Evolutionary conservation across 2,113 vertebrate species (phyloP).

Genomic region (Naja naja): DNA sequence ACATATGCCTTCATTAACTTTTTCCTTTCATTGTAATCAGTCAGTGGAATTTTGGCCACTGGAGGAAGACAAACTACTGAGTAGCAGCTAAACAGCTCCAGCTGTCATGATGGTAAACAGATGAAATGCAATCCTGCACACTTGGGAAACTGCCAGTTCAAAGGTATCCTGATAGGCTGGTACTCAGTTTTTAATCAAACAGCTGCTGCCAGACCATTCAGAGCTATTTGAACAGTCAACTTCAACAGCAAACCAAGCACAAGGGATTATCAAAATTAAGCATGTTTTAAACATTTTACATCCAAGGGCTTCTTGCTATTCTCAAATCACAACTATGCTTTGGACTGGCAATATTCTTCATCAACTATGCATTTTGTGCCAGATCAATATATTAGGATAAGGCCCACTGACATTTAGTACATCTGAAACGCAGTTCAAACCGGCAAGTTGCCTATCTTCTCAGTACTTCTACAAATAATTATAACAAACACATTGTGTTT

Average conservation of each 20-base stretch:
- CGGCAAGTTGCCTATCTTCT: background rate
- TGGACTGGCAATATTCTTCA: background rate
- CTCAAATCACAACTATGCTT: constrained; percentile 2
- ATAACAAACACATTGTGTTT: background rate
- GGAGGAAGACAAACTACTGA: constrained; percentile 46
- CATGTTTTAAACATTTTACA: constrained; percentile 21
- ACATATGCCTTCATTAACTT: constrained; percentile 75
- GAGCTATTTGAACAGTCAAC: constrained; percentile 23
- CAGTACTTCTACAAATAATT: background rate
- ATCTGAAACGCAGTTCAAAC: constrained; percentile 17
- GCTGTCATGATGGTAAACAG: constrained; percentile 65
- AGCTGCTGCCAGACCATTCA: constrained; percentile 53
- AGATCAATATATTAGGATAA: constrained; percentile 8
- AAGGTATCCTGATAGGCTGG: constrained; percentile 58
- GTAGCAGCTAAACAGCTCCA: constrained; percentile 61
- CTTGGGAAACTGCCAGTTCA: constrained; percentile 62
- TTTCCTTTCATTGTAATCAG: constrained; percentile 49
- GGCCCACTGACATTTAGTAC: constrained; percentile 1
- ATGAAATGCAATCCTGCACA: constrained; percentile 56
- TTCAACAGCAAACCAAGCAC: constrained; percentile 12
- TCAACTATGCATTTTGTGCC: background rate
- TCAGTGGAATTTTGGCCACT: constrained; percentile 14
- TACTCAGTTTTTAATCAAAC: constrained; percentile 54
- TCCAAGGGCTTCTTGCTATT: background rate
- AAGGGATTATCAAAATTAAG: constrained; percentile 35